Conservation (phyloP, 2,797 vertebrate species). For the Hafferia zeledoni region DNA sequence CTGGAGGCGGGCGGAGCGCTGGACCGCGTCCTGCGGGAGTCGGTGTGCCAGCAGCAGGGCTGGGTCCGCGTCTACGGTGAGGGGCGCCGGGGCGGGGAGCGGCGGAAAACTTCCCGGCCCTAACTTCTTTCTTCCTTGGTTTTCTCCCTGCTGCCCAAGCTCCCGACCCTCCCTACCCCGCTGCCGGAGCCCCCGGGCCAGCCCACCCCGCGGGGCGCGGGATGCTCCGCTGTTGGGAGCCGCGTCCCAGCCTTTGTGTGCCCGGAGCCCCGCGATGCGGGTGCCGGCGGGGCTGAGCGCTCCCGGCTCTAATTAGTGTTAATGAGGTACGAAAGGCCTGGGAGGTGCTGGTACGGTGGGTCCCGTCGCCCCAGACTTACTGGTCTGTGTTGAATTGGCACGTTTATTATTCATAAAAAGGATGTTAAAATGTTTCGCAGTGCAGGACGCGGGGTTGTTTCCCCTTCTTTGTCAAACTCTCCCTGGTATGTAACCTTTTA, state of each 20-base stretch:
- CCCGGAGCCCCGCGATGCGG: neutral
- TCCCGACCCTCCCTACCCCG: neutral
- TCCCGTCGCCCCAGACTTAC: neutral
- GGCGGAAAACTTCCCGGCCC: neutral
- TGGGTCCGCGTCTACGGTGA: slow-evolving; percentile 94
- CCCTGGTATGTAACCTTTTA: slow-evolving; percentile 21
- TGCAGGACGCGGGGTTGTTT: neutral
- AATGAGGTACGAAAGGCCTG: slow-evolving; percentile 6
- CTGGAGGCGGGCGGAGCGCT: slow-evolving; percentile 79
- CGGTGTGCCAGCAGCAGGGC: slow-evolving; percentile 91
- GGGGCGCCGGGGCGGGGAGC: neutral
- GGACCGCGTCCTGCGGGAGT: slow-evolving; percentile 88
- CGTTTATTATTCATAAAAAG: slow-evolving; percentile 9
- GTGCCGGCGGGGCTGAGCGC: neutral
- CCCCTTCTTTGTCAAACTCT: slow-evolving; percentile 27
- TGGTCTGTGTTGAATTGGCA: neutral
- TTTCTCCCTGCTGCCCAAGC: neutral
- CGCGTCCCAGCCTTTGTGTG: slow-evolving; percentile 7
- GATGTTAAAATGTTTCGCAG: neutral
- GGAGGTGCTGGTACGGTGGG: slow-evolving; percentile 16
- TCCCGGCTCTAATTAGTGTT: neutral
- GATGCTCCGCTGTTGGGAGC: neutral
- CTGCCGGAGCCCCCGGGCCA: neutral
- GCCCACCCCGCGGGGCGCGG: neutral
- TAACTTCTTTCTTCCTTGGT: neutral